Evolutionary conservation across 1,140 invertebrate genomes (phyloP).

Genomic region (Drosophila oshimai): DNA sequence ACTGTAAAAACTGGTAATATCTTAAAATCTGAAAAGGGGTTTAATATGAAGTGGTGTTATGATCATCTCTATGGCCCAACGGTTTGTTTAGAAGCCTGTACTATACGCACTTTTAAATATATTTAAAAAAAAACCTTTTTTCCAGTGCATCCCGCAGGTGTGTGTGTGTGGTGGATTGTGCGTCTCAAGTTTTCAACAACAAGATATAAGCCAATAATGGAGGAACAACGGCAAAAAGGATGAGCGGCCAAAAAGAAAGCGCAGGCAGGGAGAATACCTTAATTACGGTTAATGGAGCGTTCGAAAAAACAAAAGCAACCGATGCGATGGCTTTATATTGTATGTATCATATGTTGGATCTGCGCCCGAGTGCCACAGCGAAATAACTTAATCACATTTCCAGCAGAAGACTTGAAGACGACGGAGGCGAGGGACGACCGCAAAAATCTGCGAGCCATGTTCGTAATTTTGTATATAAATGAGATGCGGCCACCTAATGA

Average conservation of each 20-base stretch:
- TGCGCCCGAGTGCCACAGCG: slow-evolving; percentile 44
- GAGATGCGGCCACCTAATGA: slow-evolving; percentile 82
- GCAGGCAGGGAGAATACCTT: slow-evolving; percentile 77
- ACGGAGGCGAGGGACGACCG: slow-evolving; percentile 52
- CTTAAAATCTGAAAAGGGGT: no score
- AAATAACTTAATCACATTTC: slow-evolving; percentile 82
- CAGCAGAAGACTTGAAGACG: slow-evolving; percentile 38
- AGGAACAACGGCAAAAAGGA: slow-evolving; percentile 56
- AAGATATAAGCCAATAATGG: slow-evolving; percentile 76
- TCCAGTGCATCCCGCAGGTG: slow-evolving; percentile 48
- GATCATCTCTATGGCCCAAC: no score
- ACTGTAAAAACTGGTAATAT: no score
- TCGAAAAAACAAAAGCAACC: slow-evolving; percentile 49
- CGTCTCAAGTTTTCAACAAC: slow-evolving; percentile 77
- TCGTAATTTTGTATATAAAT: slow-evolving; percentile 80
- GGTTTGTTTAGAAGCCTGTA: no score
- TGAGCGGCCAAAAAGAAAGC: slow-evolving; percentile 67
- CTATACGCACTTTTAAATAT: background rate
- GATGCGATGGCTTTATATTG: slow-evolving; percentile 15
- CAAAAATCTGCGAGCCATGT: slow-evolving; percentile 78
- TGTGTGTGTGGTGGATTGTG: slow-evolving; percentile 44
- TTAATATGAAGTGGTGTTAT: no score
- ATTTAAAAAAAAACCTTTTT: background rate
- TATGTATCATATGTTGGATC: slow-evolving; percentile 40
- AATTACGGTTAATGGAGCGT: slow-evolving; percentile 83